Percentiles rank a stretch among this genome's conserved stretches.
Evolutionary conservation across 2,113 vertebrate species (phyloP).

Genomic region (Merops nubicus): DNA sequence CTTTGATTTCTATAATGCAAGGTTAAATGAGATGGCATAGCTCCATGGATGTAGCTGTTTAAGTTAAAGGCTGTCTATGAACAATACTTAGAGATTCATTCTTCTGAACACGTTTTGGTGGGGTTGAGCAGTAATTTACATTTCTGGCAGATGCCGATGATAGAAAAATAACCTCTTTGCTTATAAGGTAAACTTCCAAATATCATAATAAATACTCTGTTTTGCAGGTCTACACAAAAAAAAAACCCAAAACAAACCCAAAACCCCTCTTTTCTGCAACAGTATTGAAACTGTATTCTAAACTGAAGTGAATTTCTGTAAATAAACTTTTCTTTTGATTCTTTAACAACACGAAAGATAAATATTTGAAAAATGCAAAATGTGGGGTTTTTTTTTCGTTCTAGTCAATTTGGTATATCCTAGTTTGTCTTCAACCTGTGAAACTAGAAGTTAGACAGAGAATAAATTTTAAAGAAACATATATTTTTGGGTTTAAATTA

Average conservation of each 20-base stretch:
- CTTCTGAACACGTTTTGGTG: not conserved
- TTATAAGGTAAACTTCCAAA: not conserved
- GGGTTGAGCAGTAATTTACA: not conserved
- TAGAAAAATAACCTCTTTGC: not conserved
- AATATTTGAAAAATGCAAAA: not conserved
- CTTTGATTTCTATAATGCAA: not conserved
- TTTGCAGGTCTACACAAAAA: not conserved
- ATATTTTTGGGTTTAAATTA: not conserved
- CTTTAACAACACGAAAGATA: not conserved
- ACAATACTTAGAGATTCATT: not conserved
- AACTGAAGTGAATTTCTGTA: not conserved
- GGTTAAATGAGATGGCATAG: not conserved
- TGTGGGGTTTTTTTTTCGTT: not conserved
- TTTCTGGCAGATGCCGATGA: not conserved
- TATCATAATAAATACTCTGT: not conserved
- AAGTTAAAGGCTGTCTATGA: not conserved
- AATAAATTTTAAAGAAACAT: not conserved
- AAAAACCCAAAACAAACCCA: too few relatives aligned
- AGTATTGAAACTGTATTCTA: not conserved
- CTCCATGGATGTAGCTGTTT: not conserved
- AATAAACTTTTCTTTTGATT: not conserved
- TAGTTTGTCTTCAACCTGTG: not conserved
- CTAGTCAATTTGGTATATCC: not conserved
- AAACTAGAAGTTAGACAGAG: not conserved
- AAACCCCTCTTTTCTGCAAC: rapidly evolving